A percentile compares a stretch with the other conserved stretches of the same genome.
These are phyloP conservation scores for Teleiodes luculella DNA, from an alignment of 2,888 invertebrate species.

Conservation along the genomic window DNA sequence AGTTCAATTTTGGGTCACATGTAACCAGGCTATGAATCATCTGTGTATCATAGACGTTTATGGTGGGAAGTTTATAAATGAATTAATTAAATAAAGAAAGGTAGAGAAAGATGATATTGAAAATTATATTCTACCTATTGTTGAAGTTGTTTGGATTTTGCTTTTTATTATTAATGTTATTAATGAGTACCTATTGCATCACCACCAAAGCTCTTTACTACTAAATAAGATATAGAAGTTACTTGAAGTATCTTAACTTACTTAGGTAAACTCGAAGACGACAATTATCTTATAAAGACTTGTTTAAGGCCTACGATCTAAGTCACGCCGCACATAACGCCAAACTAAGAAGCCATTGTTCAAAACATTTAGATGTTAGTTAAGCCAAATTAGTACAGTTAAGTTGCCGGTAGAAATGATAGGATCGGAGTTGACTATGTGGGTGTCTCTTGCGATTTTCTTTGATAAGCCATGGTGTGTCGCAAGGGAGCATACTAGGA, in stretches of 20 bases:
- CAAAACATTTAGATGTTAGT: slow-evolving; percentile 40
- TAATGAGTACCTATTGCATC: too few species aligned
- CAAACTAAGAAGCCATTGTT: slow-evolving; percentile 33
- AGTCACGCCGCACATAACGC: slow-evolving; percentile 35
- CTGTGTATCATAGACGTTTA: neutral
- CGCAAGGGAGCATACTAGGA: slow-evolving; percentile 11
- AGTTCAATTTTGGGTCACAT: slow-evolving; percentile 2
- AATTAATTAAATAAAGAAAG: neutral
- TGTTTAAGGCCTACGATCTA: slow-evolving; percentile 20
- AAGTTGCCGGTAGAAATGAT: slow-evolving; percentile 20
- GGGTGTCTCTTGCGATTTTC: slow-evolving; percentile 27
- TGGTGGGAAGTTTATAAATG: neutral
- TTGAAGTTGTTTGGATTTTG: too few species aligned
- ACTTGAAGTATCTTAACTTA: neutral
- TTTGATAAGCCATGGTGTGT: slow-evolving; percentile 17
- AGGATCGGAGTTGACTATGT: slow-evolving; percentile 27
- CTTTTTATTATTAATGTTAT: too few species aligned
- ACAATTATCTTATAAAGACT: slow-evolving; percentile 6
- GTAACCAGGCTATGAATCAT: neutral
- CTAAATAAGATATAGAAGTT: neutral
- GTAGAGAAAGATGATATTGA: neutral
- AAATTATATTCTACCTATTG: neutral
- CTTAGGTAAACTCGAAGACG: neutral
- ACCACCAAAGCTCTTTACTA: too few species aligned
- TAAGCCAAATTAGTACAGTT: slow-evolving; percentile 35